Evolutionary conservation across 64 coral and sea anemone genomes (phyloP).

Genomic region (Astreopora myriophthalma): DNA sequence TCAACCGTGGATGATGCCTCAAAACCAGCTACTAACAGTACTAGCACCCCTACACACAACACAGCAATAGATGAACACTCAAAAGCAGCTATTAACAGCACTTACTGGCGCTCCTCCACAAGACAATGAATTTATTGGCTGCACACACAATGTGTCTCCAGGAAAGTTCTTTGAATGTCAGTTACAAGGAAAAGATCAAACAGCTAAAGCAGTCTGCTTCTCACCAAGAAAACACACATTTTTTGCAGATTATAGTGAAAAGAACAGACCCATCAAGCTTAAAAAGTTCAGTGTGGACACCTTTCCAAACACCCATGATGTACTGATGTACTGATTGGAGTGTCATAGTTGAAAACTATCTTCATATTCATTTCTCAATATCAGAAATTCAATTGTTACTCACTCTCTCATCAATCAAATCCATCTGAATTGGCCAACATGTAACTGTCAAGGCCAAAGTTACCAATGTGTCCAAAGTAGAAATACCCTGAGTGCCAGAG

Average conservation of each 20-base stretch:
- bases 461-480: constrained; percentile 10
- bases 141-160: constrained; percentile 38
- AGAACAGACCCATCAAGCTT: constrained; percentile 55
- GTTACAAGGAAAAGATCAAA: constrained; percentile 34
- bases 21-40: constrained; percentile 4
- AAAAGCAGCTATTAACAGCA: background rate
- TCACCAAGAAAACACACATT: constrained; percentile 27
- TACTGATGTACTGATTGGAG: background rate
- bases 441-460: constrained; percentile 66
- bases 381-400: background rate
- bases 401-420: background rate
- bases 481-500: too few relatives aligned
- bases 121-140: constrained; percentile 19
- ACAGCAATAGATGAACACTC: too few relatives aligned
- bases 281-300: constrained; percentile 41
- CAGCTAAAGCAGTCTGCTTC: constrained; percentile 28
- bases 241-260: constrained; percentile 32
- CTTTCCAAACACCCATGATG: background rate
- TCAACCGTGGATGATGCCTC: constrained; percentile 39
- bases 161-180: constrained; percentile 42
- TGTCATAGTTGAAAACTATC: constrained; percentile 27
- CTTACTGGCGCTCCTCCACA: background rate
- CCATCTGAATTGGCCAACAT: constrained; percentile 22
- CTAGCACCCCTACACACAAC: background rate
- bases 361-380: constrained; percentile 1